These are phyloP conservation scores for Caenorhabditis sp. DNA, from an alignment of 2,888 invertebrate species.

Conservation along the genomic window DNA sequence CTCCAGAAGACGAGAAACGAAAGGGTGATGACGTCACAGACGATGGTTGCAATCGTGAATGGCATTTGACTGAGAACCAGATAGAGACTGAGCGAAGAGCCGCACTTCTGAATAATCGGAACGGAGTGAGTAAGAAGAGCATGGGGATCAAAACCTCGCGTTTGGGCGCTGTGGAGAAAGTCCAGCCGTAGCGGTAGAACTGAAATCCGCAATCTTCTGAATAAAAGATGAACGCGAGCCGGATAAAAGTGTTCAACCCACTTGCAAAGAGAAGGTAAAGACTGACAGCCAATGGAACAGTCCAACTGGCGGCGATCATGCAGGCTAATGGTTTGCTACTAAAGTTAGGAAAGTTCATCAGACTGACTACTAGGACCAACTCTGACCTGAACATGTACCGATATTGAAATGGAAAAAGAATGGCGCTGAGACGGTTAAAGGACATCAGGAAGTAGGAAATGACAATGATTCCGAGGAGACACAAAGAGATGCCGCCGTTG, in stretches of 20 bases:
- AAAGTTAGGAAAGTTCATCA: too few species aligned
- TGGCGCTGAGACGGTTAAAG: not conserved
- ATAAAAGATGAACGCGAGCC: not conserved
- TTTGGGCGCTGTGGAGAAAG: constrained; percentile 8
- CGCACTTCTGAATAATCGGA: constrained; percentile 13
- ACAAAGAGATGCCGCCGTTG: not conserved
- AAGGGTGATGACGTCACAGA: constrained; percentile 6
- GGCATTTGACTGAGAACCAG: constrained; percentile 4
- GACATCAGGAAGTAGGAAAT: constrained; percentile 8
- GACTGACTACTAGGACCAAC: too few species aligned
- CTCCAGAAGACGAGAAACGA: not conserved
- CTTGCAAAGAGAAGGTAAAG: constrained; percentile 2
- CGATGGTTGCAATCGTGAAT: not conserved
- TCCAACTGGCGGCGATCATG: not conserved
- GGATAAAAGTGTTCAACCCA: not conserved
- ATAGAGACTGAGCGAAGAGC: not conserved
- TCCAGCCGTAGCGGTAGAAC: constrained; percentile 12
- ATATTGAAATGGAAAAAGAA: constrained; percentile 1
- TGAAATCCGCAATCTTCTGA: constrained; percentile 16
- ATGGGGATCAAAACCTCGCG: not conserved
- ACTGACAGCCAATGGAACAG: not conserved
- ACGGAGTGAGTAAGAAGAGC: too few species aligned
- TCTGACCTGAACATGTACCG: constrained; percentile 11
- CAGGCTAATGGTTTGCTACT: not conserved
- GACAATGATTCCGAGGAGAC: constrained; percentile 9